Base-by-base conservation (phyloP, 2,113 vertebrate species). In the Pseudonaja textilis region DNA sequence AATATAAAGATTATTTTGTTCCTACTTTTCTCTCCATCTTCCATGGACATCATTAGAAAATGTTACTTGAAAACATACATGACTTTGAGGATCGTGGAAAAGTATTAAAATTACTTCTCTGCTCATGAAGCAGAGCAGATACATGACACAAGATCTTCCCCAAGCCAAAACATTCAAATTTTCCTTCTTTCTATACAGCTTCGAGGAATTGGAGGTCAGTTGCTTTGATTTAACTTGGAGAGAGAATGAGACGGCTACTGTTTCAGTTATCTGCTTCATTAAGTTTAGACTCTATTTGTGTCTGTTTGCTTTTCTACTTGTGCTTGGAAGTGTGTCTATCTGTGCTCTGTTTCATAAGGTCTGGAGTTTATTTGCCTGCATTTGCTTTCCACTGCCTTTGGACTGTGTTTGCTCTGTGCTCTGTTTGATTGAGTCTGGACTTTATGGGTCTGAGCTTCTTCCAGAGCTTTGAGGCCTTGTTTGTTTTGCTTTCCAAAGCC, bases 261-360 rank as follows among this genome's bases (percentile, higher is more conserved):
- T 96, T 96, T 93, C 95, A 93, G 95, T 92, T 95, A 95, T 97
- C 96, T 97, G 96, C 94, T 95, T 97, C 96, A 95, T 97, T 96
- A 96, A 95, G 89, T 96, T 97, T 95, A 95, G 96, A 95, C 96
- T 97, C 93, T 97, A 96, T 97, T 97, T 96, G 94, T 52, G 93
- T 96, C 92, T 97, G 95, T 97, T 97, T 96, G 95, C 95, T 96
- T 97, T 97, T 94, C 96, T 96, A 94, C 96, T 96, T 96, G 96
- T 96, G 93, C 96, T 96, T 96, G 95, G 95, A 97, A 92, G 96
- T 96, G 93, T 91, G 94, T 97, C 96, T 97, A 96, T 96, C 96
- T 95, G 94, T 92, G 94, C 96, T 95, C 95, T 96, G 95, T 96
- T 96, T 95, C 96, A 89, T 92, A 90, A 96, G 93, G 92, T 89